phyloP scores from a whole-genome alignment of 2,888 invertebrate genomes.

The Agelastica alni region DNA sequence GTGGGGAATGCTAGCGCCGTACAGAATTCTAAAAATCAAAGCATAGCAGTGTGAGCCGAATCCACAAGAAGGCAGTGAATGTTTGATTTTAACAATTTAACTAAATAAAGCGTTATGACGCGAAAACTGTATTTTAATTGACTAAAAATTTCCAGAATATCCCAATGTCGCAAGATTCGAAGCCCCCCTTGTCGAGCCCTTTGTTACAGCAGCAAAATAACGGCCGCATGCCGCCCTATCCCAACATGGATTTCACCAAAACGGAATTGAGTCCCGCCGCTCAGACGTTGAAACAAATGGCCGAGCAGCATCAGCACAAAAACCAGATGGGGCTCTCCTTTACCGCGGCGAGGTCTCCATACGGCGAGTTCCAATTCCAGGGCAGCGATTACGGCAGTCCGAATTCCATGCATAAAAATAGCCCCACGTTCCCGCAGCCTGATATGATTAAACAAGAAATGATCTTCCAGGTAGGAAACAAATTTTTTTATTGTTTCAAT shows the following conservation, averaged over 20 bases:
- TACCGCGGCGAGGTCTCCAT: constrained; percentile 62
- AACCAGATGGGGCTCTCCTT: constrained; percentile 68
- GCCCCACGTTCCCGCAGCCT: constrained; percentile 54
- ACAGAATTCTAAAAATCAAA: no score
- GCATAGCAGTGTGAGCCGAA: no score
- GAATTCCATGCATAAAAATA: constrained; percentile 56
- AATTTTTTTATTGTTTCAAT: constrained; percentile 32
- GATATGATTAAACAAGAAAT: constrained; percentile 65
- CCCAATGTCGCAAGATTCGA: constrained; percentile 37
- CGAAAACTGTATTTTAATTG: no score
- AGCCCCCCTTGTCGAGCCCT: constrained; percentile 46
- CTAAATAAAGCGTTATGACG: no score
- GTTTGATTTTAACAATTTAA: no score
- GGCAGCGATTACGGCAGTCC: constrained; percentile 58
- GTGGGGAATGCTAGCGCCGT: no score
- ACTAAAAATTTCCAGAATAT: constrained; percentile 12
- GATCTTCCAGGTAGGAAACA: constrained; percentile 49
- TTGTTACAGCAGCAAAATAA: constrained; percentile 44
- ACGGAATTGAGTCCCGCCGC: constrained; percentile 87
- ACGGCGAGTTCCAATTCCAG: constrained; percentile 65
- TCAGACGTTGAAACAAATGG: constrained; percentile 95
- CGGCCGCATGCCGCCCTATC: constrained; percentile 44
- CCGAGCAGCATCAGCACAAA: constrained; percentile 93
- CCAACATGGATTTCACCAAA: constrained; percentile 55
- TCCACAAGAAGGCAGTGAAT: no score